A percentile compares a stretch with the other conserved stretches of the same genome.
Conservation (phyloP, 2,113 vertebrate genomes). For the Spilogale gracilis region DNA sequence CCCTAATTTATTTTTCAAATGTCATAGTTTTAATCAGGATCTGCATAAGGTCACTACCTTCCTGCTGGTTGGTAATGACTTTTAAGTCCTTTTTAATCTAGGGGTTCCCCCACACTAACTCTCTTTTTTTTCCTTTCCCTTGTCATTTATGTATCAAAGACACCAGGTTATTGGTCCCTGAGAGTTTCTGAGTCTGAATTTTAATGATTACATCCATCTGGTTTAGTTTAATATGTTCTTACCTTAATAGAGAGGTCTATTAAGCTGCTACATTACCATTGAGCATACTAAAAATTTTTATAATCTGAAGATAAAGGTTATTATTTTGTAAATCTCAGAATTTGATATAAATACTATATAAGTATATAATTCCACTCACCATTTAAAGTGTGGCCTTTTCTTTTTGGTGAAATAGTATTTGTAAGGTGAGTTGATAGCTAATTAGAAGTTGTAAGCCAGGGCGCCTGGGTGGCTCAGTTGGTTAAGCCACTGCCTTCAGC, state of each 20-base stretch:
- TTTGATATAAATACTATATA: not conserved
- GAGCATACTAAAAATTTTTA: not conserved
- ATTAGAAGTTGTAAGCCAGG: not conserved
- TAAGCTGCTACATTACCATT: not conserved
- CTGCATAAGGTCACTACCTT: not conserved
- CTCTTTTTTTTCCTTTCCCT: not conserved
- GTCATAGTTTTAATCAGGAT: not conserved
- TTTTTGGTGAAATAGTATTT: not conserved
- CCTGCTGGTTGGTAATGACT: not conserved
- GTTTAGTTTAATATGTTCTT: not conserved
- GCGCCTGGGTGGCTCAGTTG: no score
- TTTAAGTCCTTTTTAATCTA: not conserved
- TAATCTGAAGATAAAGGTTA: conserved; percentile 15
- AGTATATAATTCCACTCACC: not conserved
- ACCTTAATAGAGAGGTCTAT: not conserved
- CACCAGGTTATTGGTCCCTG: not conserved
- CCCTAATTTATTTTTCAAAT: not conserved
- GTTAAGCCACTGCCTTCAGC: no score
- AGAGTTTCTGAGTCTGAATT: not conserved
- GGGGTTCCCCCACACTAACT: not conserved
- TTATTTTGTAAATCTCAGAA: conserved; percentile 17
- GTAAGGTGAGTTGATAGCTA: not conserved
- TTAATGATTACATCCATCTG: not conserved
- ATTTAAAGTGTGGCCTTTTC: not conserved
- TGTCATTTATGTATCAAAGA: not conserved